phyloP scores from a whole-genome alignment of 2,888 invertebrate genomes.

The Seira sanloemensis region DNA sequence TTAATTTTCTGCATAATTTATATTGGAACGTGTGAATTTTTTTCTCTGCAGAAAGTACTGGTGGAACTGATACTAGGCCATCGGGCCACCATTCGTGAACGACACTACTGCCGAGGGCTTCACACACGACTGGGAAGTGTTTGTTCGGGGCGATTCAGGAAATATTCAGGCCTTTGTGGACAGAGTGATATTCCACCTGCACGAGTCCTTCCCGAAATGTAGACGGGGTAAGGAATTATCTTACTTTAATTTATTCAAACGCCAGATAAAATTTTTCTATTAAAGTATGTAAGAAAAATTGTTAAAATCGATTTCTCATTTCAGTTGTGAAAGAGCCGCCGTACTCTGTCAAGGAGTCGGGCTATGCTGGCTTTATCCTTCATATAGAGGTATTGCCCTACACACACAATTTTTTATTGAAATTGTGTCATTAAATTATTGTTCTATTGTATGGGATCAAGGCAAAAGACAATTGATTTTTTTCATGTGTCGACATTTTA shows the following conservation, averaged over 20 bases:
- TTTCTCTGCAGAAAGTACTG: slow-evolving; percentile 64
- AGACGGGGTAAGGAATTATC: slow-evolving; percentile 84
- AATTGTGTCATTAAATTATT: not conserved
- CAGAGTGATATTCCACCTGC: slow-evolving; percentile 91
- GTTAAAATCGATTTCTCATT: slow-evolving; percentile 75
- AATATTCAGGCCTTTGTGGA: slow-evolving; percentile 94
- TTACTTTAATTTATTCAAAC: not conserved
- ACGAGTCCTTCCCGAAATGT: slow-evolving; percentile 94
- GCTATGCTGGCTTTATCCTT: slow-evolving; percentile 94
- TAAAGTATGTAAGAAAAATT: not conserved
- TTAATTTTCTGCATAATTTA: slow-evolving; percentile 9
- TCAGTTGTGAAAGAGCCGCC: slow-evolving; percentile 93
- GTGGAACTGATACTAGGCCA: slow-evolving; percentile 81
- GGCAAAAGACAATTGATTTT: slow-evolving; percentile 4
- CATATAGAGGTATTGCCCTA: slow-evolving; percentile 85
- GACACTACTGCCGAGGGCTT: slow-evolving; percentile 92
- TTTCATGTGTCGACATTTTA: not conserved
- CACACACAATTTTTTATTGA: slow-evolving; percentile 75
- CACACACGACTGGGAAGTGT: slow-evolving; percentile 98
- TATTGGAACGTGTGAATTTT: slow-evolving; percentile 1
- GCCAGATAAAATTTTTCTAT: not conserved
- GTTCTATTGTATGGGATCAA: not conserved
- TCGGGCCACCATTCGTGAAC: slow-evolving; percentile 87
- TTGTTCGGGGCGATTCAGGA: slow-evolving; percentile 91
- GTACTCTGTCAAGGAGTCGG: slow-evolving; percentile 92